Percentiles rank a stretch among this genome's conserved stretches.
Conservation (phyloP, 2,113 vertebrate genomes). For the Potamarius usumacintae region DNA sequence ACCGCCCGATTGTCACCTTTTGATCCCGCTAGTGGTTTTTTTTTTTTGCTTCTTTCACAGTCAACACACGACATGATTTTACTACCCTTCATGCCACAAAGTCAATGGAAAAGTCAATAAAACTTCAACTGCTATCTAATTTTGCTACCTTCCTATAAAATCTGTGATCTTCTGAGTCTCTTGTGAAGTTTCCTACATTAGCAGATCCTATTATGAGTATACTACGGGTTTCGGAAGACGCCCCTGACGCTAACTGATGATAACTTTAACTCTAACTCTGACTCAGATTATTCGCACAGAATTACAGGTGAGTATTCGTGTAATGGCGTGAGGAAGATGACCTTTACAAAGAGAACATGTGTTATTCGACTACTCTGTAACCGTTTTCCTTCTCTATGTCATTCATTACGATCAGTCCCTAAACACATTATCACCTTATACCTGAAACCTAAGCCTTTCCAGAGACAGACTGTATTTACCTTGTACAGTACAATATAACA, state of each 20-base stretch:
- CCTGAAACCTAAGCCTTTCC: constrained; percentile 37
- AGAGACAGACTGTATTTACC: constrained; percentile 40
- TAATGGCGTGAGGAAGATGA: constrained; percentile 24
- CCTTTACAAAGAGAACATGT: constrained; percentile 37
- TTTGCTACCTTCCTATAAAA: constrained; percentile 45
- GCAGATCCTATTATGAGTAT: constrained; percentile 24
- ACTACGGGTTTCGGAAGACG: neutral
- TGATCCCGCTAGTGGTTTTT: constrained; percentile 34
- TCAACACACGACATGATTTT: constrained; percentile 47
- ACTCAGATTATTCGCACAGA: constrained; percentile 33
- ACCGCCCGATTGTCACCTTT: constrained; percentile 31
- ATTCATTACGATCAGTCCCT: constrained; percentile 39
- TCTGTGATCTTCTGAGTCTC: constrained; percentile 44
- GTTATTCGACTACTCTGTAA: constrained; percentile 40
- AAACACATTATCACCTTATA: constrained; percentile 48
- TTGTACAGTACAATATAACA: constrained; percentile 29
- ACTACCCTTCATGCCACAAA: constrained; percentile 46
- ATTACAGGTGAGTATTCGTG: constrained; percentile 29
- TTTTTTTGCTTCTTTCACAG: constrained; percentile 39
- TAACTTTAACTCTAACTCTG: neutral
- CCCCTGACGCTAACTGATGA: neutral
- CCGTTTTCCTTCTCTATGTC: constrained; percentile 27
- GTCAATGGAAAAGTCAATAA: constrained; percentile 57
- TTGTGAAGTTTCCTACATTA: constrained; percentile 42
- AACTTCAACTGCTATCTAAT: constrained; percentile 53